phyloP scores from a whole-genome alignment of 1,140 invertebrate species.

The Sarcophaga peregrina region DNA sequence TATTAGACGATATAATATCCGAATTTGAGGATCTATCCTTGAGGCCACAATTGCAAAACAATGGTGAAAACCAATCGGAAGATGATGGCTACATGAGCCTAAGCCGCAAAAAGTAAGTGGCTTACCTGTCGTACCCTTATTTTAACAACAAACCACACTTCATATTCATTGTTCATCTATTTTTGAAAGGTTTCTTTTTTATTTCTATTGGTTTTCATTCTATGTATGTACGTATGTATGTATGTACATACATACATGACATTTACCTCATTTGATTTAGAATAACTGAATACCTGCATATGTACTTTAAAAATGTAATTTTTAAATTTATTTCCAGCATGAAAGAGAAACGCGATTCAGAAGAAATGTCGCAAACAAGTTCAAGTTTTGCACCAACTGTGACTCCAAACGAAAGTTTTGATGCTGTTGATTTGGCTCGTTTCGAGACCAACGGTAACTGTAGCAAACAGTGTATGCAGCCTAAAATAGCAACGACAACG shows the following conservation, averaged over 20 bases:
- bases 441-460: conserved; percentile 34
- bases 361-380: conserved; percentile 59
- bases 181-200: too few species aligned
- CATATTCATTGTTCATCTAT: too few species aligned
- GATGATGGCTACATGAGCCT: conserved; percentile 92
- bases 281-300: too few species aligned
- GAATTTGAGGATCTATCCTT: conserved; percentile 82
- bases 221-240: too few species aligned
- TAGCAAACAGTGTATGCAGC: neutral
- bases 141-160: too few species aligned
- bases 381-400: conserved; percentile 15
- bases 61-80: conserved; percentile 83
- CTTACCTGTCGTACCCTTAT: too few species aligned
- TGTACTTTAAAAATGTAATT: too few species aligned
- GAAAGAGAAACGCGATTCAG: conserved; percentile 60
- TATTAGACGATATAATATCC: conserved; percentile 86
- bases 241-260: too few species aligned
- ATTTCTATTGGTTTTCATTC: too few species aligned
- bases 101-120: conserved; percentile 78
- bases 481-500: neutral
- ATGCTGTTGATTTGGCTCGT: conserved; percentile 30
- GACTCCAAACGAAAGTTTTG: conserved; percentile 29
- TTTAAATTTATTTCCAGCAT: conserved; percentile 48
- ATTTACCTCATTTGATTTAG: too few species aligned
- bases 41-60: conserved; percentile 68